Evolutionary conservation across 2,113 vertebrate genomes (phyloP).

Genomic region (Bagarius yarrelli): DNA sequence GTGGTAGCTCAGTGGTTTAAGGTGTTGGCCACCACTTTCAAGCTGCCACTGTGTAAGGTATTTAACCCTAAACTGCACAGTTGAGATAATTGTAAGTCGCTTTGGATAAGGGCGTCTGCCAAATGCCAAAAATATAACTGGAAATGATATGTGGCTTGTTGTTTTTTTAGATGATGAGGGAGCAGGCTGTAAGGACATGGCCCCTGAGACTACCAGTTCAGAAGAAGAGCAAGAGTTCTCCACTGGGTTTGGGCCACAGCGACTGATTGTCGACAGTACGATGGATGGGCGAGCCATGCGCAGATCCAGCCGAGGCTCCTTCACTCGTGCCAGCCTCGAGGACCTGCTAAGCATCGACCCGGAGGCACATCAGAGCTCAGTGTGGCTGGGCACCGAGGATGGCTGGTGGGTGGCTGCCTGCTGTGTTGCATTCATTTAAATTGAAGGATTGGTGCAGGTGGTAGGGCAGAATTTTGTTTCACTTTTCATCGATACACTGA

Average conservation of each 20-base stretch:
- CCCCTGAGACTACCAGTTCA: conserved; percentile 89
- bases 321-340: conserved; percentile 91
- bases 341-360: conserved; percentile 92
- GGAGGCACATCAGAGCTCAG: conserved; percentile 93
- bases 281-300: conserved; percentile 88
- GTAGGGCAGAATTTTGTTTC: not conserved
- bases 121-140: too few species aligned
- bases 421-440: not conserved
- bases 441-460: not conserved
- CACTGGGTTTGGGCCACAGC: conserved; percentile 68
- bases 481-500: not conserved
- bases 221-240: conserved; percentile 95
- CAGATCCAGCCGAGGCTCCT: conserved; percentile 89
- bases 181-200: conserved; percentile 84
- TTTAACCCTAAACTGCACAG: too few species aligned
- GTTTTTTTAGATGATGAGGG: conserved; percentile 83
- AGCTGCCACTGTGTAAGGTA: too few species aligned
- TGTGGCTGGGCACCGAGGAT: conserved; percentile 97
- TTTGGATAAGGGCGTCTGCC: too few species aligned
- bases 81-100: too few species aligned
- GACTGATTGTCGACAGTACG: conserved; percentile 75
- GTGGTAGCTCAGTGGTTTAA: too few species aligned
- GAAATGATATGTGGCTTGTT: too few species aligned
- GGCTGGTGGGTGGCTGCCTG: conserved; percentile 79
- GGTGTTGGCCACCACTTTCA: too few species aligned